Evolutionary conservation across 2,888 invertebrate genomes (phyloP).

Genomic region (Xestobium rufovillosum): DNA sequence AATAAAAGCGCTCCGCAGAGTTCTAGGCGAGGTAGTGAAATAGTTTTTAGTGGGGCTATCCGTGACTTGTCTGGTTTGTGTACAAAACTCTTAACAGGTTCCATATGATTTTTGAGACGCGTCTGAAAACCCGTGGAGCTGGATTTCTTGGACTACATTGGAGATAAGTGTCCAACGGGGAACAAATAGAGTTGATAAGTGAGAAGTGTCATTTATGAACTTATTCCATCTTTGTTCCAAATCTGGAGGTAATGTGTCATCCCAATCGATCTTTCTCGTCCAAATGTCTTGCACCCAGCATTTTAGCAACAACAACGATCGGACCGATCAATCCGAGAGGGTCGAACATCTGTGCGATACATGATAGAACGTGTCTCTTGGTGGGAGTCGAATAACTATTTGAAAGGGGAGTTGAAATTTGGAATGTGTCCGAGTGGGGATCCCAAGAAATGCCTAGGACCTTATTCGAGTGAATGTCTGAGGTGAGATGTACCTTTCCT

Average conservation of each 20-base stretch:
- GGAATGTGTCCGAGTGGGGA: conserved; percentile 9
- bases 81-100: conserved; percentile 15
- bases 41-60: conserved; percentile 22
- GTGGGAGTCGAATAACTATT: too few species aligned
- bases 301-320: conserved; percentile 18
- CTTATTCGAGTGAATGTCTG: too few species aligned
- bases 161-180: conserved; percentile 12
- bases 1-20: conserved; percentile 21
- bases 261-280: conserved; percentile 18
- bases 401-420: too few species aligned
- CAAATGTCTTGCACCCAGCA: conserved; percentile 20
- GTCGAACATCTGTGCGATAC: conserved; percentile 21
- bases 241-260: conserved; percentile 13
- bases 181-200: conserved; percentile 13
- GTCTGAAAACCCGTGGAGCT: conserved; percentile 20
- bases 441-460: conserved; percentile 14
- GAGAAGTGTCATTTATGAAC: conserved; percentile 6
- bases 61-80: conserved; percentile 11
- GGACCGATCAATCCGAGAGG: conserved; percentile 20
- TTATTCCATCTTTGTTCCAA: conserved; percentile 11
- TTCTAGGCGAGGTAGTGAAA: conserved; percentile 23
- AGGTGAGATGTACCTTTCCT: conserved; percentile 3
- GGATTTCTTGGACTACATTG: conserved; percentile 6
- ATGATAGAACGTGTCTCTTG: conserved; percentile 18
- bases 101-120: conserved; percentile 17